phyloP scores from a whole-genome alignment of 2,113 vertebrate species.

The Mustela nigripes region DNA sequence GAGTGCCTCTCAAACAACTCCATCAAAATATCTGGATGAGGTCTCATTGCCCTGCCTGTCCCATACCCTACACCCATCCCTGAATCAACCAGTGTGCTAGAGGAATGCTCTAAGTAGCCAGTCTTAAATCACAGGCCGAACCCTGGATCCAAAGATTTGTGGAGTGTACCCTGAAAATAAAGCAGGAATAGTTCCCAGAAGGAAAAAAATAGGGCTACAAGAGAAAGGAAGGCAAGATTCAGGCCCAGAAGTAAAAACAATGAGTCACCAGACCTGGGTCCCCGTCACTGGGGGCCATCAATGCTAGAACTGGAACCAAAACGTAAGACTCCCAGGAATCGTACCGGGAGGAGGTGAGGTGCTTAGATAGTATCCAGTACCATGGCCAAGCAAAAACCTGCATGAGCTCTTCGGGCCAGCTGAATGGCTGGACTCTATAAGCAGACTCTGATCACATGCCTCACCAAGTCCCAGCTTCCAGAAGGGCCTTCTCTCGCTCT shows the following conservation, averaged over 20 bases:
- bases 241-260: not conserved
- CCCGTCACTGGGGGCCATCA: not conserved
- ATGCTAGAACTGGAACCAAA: not conserved
- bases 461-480: not conserved
- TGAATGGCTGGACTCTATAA: not conserved
- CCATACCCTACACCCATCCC: not conserved
- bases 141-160: not conserved
- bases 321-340: not conserved
- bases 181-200: not conserved
- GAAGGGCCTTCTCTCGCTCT: not conserved
- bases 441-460: not conserved
- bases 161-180: not conserved
- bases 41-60: not conserved
- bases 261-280: not conserved
- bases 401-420: accelerated
- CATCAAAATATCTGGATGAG: not conserved
- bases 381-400: not conserved
- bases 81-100: not conserved
- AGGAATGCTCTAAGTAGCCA: not conserved
- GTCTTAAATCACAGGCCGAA: not conserved
- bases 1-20: not conserved
- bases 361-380: not conserved
- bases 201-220: not conserved
- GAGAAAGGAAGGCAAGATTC: not conserved
- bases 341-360: not conserved